Percentiles rank a stretch among this genome's conserved stretches.
Conservation (phyloP, 2,888 invertebrate genomes). For the Eulithis prunata region DNA sequence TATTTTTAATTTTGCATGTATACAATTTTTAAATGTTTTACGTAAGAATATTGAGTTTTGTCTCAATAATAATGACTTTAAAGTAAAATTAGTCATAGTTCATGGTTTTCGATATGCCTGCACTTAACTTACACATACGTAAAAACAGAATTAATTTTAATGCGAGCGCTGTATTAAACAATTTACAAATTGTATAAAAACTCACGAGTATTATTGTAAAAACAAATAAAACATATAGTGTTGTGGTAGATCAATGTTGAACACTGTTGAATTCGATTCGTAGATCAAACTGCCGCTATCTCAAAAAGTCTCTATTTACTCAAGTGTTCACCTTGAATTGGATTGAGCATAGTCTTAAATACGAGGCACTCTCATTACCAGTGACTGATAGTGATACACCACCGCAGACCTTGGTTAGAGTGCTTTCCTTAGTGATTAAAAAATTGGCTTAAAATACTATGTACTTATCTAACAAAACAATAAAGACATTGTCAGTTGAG, state of each 20-base stretch:
- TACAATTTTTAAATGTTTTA: not conserved
- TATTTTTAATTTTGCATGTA: not conserved
- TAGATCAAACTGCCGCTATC: not conserved
- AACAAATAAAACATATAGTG: no score
- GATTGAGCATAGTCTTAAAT: not conserved
- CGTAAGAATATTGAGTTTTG: not conserved
- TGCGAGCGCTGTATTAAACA: not conserved
- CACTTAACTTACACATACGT: not conserved
- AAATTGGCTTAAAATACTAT: no score
- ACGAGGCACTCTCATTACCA: not conserved
- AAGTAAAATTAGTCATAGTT: no score
- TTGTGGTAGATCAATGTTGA: no score
- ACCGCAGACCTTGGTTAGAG: not conserved
- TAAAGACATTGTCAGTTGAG: no score
- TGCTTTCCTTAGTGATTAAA: no score
- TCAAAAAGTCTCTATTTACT: not conserved
- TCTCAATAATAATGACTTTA: no score
- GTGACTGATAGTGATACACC: conserved; percentile 1
- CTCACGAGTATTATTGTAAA: no score
- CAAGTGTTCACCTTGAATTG: not conserved
- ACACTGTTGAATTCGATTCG: no score
- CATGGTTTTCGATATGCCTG: no score
- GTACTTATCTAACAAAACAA: no score
- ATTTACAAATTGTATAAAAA: no score
- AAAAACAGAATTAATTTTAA: not conserved